A percentile compares a stretch with the other conserved stretches of the same genome.
These are phyloP conservation scores for zebrafish (Danio rerio) DNA, from an alignment of 2,113 vertebrate species.

Conservation along the genomic window DNA sequence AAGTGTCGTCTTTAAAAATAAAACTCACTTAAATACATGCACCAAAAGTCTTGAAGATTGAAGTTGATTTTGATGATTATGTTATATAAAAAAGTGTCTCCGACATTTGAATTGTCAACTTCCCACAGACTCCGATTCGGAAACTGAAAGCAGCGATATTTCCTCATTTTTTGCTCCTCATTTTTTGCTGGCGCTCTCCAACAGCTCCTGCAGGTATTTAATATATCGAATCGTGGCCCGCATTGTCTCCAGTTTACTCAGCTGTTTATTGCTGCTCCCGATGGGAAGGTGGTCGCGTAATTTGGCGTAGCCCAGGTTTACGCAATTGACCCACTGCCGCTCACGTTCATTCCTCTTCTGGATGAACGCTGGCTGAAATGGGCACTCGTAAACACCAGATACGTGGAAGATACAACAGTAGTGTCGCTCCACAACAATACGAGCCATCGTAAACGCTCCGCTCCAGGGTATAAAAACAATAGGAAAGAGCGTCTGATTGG, in stretches of 20 bases:
- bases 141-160: not conserved
- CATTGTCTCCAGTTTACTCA: slow-evolving; percentile 88
- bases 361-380: slow-evolving; percentile 84
- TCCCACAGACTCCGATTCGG: slow-evolving; percentile 2
- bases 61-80: too few species aligned
- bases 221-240: slow-evolving; percentile 86
- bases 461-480: slow-evolving; percentile 77
- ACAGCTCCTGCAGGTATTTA: slow-evolving; percentile 80
- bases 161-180: not conserved
- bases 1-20: too few species aligned
- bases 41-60: too few species aligned
- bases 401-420: slow-evolving; percentile 77
- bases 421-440: slow-evolving; percentile 57
- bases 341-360: slow-evolving; percentile 87
- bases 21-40: too few species aligned
- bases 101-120: too few species aligned
- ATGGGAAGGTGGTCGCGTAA: slow-evolving; percentile 83
- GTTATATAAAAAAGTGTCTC: too few species aligned
- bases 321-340: slow-evolving; percentile 82
- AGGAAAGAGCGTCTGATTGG: slow-evolving; percentile 62
- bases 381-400: too few species aligned
- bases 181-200: slow-evolving; percentile 58
- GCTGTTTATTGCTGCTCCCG: slow-evolving; percentile 72
- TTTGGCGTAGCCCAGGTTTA: slow-evolving; percentile 85
- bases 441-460: slow-evolving; percentile 68